phyloP scores from a whole-genome alignment of 2,797 vertebrate genomes.

The Xiphophorus birchmanni region DNA sequence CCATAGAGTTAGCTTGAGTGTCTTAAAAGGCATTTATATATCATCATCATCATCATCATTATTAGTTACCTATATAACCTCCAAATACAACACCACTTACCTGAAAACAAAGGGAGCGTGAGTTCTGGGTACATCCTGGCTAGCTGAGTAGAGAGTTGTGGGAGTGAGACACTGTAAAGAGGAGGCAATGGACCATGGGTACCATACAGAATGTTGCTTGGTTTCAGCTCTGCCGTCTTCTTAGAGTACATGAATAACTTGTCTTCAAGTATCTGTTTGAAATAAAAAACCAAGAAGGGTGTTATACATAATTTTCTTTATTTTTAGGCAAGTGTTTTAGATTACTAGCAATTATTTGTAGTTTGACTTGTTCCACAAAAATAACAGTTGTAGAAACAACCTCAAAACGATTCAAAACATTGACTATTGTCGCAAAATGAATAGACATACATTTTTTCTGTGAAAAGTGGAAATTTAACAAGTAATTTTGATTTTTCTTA shows the following conservation, averaged over 20 bases:
- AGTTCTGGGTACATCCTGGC: slow-evolving; percentile 97
- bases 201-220: slow-evolving; percentile 89
- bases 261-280: slow-evolving; percentile 89
- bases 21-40: not conserved
- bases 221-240: slow-evolving; percentile 90
- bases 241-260: slow-evolving; percentile 94
- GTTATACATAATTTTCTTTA: not conserved
- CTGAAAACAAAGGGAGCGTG: slow-evolving; percentile 96
- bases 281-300: slow-evolving; percentile 4
- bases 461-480: not conserved
- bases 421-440: not conserved
- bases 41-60: not conserved
- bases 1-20: not conserved
- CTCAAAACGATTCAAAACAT: not conserved
- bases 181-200: slow-evolving; percentile 92
- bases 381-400: not conserved
- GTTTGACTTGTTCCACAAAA: not conserved
- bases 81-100: slow-evolving; percentile 63
- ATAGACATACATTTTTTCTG: not conserved
- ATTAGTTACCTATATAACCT: not conserved
- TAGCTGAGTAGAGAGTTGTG: slow-evolving; percentile 89
- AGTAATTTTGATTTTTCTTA: slow-evolving; percentile 47
- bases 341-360: not conserved
- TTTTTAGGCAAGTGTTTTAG: not conserved
- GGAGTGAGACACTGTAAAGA: slow-evolving; percentile 91